phyloP scores from a whole-genome alignment of 2,113 vertebrate species.

The Saguinus imperator region DNA sequence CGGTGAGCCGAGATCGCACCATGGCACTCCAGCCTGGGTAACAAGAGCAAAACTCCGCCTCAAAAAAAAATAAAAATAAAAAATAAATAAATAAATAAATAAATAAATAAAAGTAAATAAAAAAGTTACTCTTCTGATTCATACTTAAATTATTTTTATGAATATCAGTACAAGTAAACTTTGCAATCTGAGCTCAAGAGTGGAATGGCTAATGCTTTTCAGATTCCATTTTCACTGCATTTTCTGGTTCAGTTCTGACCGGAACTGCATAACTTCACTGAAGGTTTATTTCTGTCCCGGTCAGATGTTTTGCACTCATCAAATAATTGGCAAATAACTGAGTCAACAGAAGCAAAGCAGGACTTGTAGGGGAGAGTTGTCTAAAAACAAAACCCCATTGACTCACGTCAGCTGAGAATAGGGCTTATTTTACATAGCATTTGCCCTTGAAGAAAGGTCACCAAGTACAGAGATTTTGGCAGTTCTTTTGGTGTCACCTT shows the following conservation, averaged over 20 bases:
- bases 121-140: not conserved
- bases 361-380: not conserved
- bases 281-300: not conserved
- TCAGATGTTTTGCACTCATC: slow-evolving; percentile 22
- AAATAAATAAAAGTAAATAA: not conserved
- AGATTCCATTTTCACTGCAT: not conserved
- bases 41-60: too few species aligned
- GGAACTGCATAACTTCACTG: not conserved
- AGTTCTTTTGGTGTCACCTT: not conserved
- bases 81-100: too few species aligned
- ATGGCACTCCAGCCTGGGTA: too few species aligned
- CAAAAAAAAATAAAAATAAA: too few species aligned
- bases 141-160: slow-evolving; percentile 13
- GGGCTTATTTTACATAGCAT: not conserved
- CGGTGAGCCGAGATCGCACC: too few species aligned
- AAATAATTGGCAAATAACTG: not conserved
- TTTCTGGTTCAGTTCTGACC: not conserved
- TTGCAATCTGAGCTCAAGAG: not conserved
- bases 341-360: not conserved
- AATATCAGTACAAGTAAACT: slow-evolving; percentile 29
- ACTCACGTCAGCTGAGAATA: not conserved
- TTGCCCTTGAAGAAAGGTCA: not conserved
- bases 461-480: not conserved
- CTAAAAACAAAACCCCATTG: not conserved
- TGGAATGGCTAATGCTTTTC: not conserved